Evolutionary conservation across 2,797 vertebrate genomes (phyloP).

Genomic region (Acipenser ruthenus): DNA sequence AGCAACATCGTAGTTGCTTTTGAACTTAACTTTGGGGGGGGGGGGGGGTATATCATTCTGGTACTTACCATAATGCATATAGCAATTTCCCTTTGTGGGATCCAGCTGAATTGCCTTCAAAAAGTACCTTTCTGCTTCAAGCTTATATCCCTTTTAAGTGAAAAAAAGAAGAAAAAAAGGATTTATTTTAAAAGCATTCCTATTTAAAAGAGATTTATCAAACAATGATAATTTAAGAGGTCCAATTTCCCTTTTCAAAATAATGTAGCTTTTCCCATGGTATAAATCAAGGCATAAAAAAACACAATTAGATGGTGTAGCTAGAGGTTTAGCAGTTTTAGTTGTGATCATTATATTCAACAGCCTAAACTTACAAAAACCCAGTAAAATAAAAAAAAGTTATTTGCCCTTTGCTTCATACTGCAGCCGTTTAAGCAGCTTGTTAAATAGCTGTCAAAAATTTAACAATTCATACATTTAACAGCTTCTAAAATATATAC

Average conservation of each 20-base stretch:
- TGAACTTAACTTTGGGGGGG: not conserved
- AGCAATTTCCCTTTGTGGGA: constrained; percentile 94
- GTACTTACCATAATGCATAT: constrained; percentile 96
- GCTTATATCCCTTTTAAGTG: constrained; percentile 80
- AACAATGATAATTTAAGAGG: not conserved
- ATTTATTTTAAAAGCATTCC: not conserved
- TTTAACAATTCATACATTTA: constrained; percentile 31
- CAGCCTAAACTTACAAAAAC: too few species aligned
- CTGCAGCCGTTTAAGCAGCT: not conserved
- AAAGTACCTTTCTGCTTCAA: constrained; percentile 90
- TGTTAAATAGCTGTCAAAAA: constrained; percentile 16
- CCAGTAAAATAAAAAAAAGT: too few species aligned
- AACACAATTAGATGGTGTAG: not conserved
- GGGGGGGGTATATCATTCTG: constrained; percentile 9
- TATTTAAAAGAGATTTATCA: not conserved
- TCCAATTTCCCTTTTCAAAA: not conserved
- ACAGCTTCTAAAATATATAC: constrained; percentile 40
- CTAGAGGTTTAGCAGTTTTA: not conserved
- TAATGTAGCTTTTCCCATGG: not conserved
- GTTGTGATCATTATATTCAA: too few species aligned
- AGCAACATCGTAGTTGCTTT: not conserved
- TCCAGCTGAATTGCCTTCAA: constrained; percentile 93
- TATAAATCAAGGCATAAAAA: not conserved
- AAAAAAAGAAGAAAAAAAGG: constrained; percentile 16
- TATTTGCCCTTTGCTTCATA: too few species aligned